A percentile compares a stretch with the other conserved stretches of the same genome.
Evolutionary conservation across 2,113 vertebrate genomes (phyloP).

Genomic region (Sarotherodon lohbergeri): DNA sequence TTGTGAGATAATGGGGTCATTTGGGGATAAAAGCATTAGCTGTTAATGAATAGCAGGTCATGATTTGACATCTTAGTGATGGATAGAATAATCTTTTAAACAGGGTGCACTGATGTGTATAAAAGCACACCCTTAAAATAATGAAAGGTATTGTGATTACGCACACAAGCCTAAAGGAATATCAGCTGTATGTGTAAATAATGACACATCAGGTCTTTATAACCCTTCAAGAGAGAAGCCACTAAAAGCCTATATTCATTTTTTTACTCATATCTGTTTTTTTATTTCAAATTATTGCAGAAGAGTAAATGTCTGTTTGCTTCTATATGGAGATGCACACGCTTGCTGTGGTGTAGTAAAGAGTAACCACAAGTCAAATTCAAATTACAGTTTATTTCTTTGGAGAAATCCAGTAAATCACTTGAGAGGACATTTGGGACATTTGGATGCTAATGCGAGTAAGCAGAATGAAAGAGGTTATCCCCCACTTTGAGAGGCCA

Average conservation of each 20-base stretch:
- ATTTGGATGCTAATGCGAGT: conserved; percentile 60
- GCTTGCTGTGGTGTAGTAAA: background rate
- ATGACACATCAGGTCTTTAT: background rate
- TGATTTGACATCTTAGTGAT: background rate
- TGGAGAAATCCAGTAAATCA: conserved; percentile 20
- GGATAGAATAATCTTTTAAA: background rate
- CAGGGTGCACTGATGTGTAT: background rate
- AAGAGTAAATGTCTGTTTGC: background rate
- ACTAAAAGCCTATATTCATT: background rate
- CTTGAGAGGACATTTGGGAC: background rate
- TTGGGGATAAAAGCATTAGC: background rate
- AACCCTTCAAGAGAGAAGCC: fast-evolving
- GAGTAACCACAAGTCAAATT: conserved; percentile 14
- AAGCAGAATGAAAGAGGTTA: conserved; percentile 31
- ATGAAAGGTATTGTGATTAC: background rate
- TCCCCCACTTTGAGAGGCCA: conserved; percentile 4
- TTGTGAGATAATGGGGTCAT: background rate
- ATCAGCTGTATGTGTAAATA: background rate
- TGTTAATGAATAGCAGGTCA: background rate
- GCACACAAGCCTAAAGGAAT: background rate
- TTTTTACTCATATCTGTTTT: background rate
- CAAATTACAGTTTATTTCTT: conserved; percentile 21
- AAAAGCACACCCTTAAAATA: background rate
- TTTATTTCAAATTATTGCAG: background rate
- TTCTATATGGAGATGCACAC: background rate